These are phyloP conservation scores for Trinorchestia longiramus DNA, from an alignment of 1,140 invertebrate species.

Conservation along the genomic window DNA sequence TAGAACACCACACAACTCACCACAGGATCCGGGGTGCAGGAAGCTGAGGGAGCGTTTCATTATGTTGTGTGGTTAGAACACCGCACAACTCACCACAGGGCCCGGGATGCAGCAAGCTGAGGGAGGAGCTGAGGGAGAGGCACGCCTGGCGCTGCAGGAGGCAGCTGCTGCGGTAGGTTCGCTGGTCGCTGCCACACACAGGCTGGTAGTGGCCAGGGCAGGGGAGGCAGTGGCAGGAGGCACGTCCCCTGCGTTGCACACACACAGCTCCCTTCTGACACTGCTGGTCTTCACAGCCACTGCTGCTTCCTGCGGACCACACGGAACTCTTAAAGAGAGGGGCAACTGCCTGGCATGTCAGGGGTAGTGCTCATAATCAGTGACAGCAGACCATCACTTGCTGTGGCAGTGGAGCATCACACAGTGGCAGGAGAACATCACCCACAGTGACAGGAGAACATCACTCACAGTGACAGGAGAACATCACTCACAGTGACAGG, in stretches of 20 bases:
- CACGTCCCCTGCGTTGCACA: slow-evolving; percentile 77
- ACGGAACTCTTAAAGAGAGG: too few species aligned
- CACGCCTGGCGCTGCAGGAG: slow-evolving; percentile 84
- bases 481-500: too few species aligned
- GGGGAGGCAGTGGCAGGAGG: slow-evolving; percentile 86
- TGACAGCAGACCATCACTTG: too few species aligned
- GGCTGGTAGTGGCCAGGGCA: slow-evolving; percentile 87
- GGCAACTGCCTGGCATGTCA: too few species aligned
- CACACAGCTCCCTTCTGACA: slow-evolving; percentile 85
- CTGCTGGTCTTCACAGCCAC: slow-evolving; percentile 76
- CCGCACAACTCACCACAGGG: slow-evolving; percentile 82
- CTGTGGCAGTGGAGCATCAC: too few species aligned
- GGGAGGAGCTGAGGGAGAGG: slow-evolving; percentile 78
- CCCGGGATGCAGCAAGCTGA: slow-evolving; percentile 83
- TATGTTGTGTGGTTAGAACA: not conserved
- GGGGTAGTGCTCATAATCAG: too few species aligned
- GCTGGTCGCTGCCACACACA: slow-evolving; percentile 85
- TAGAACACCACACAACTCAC: not conserved
- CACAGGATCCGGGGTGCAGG: slow-evolving; percentile 80
- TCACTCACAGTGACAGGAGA: too few species aligned
- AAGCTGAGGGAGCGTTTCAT: slow-evolving; percentile 74
- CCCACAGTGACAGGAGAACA: too few species aligned
- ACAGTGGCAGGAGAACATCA: too few species aligned
- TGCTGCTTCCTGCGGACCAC: not conserved
- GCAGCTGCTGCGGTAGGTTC: slow-evolving; percentile 89